Percentiles rank a stretch among this genome's conserved stretches.
phyloP scores from a whole-genome alignment of 2,888 invertebrate species.

The Drosophila robusta region DNA sequence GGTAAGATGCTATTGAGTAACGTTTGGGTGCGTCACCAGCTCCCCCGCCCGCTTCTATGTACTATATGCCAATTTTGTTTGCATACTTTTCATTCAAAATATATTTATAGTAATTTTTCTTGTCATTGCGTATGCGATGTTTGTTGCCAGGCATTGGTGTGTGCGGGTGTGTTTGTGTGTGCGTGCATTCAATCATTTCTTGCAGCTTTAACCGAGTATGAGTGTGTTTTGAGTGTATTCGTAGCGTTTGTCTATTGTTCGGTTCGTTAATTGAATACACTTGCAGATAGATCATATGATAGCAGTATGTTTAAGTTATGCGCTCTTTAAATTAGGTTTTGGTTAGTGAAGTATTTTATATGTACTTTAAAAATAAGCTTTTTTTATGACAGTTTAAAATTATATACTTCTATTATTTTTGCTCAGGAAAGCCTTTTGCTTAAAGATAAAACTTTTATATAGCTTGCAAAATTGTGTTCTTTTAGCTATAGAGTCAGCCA shows the following conservation, averaged over 20 bases:
- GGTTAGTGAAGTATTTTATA: too few species aligned
- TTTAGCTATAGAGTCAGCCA: too few species aligned
- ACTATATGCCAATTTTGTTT: conserved; percentile 47
- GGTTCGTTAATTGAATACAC: not conserved
- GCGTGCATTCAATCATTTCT: conserved; percentile 62
- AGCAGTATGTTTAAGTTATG: not conserved
- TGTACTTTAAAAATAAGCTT: too few species aligned
- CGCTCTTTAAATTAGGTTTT: not conserved
- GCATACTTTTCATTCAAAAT: conserved; percentile 69
- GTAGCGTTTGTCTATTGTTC: conserved; percentile 23
- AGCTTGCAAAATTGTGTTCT: too few species aligned
- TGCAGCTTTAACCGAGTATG: conserved; percentile 27
- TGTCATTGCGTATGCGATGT: conserved; percentile 64
- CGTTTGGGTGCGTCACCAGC: not conserved
- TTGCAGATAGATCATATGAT: not conserved
- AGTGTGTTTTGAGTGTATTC: conserved; percentile 15
- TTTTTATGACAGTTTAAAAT: too few species aligned
- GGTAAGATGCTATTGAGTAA: conserved; percentile 13
- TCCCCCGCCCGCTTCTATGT: not conserved
- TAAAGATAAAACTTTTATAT: too few species aligned
- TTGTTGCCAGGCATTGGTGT: conserved; percentile 18
- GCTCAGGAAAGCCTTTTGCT: too few species aligned
- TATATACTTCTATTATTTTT: too few species aligned
- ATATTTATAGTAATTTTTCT: conserved; percentile 67
- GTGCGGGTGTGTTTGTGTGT: conserved; percentile 10